Evolutionary conservation across 2,888 invertebrate species (phyloP), one percentile per base, ranked within the genome.

Genomic region (Aleiodes testaceus): DNA sequence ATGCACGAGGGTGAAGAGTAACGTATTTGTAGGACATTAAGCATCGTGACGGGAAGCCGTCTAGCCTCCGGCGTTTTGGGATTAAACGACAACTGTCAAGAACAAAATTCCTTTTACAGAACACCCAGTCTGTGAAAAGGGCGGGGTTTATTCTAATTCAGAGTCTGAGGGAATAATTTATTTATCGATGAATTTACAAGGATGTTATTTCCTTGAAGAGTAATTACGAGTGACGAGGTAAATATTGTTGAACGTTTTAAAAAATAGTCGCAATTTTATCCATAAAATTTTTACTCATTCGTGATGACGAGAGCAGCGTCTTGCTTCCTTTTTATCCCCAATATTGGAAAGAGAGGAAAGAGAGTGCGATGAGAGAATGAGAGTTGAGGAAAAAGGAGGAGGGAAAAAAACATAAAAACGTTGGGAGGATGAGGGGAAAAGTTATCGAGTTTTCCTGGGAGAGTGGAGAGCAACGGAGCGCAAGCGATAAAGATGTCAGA

Each of bases 61-160:
- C 47, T 71, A 49, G 70, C 81, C 75, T 59, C 47, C 47, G 79
- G 81, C 81, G 70, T 73, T 77, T 75, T 63, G 72, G 69, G 70
- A 77, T 79, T 80, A 75, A 77, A 73, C 77, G 76, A 78, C 79
- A 81, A 81, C 78, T 81, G 80, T 79, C 77, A 74, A 69, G 69
- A 69, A 64, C 73, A 72, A 52, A 63, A 45, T 63, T 63, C 22
- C 45, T 63, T 63, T 7, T 45, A 63, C 45, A n/a, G 18, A 59
- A 59, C 18, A 59, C 36, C 36, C 59, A 59, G 42, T 36, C 59
- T 16, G 44, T 18, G 5, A 11, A 63, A 63, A 20, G 45, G 26
- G 45, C 45, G 59, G 26, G 42, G 66, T 50, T 45, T 64, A 45
- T 20, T 45, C 20, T 47, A 45, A 61, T 66, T 30, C 72, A 42